Conservation (phyloP, 2,797 vertebrate species). For the Botia kubotai region DNA sequence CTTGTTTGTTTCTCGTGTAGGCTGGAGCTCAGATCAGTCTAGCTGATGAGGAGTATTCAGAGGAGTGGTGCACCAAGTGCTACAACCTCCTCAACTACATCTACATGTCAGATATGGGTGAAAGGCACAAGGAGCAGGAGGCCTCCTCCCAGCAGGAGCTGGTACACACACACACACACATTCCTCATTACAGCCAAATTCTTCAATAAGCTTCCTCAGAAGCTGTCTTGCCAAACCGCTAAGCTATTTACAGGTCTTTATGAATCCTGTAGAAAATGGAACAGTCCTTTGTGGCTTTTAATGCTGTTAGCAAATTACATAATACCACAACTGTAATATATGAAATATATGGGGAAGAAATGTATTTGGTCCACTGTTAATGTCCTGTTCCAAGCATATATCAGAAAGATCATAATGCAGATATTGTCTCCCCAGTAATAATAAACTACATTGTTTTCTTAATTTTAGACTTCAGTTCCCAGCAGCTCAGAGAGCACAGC, state of each 20-base stretch:
- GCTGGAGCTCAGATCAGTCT: conserved; percentile 95
- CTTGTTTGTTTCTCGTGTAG: conserved; percentile 67
- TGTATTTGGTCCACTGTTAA: not conserved
- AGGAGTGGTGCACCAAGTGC: conserved; percentile 87
- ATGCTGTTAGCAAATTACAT: conserved; percentile 10
- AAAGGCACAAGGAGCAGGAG: conserved; percentile 71
- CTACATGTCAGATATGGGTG: conserved; percentile 81
- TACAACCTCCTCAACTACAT: conserved; percentile 91
- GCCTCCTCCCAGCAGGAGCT: conserved; percentile 22
- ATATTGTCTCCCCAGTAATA: not conserved
- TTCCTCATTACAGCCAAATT: conserved; percentile 17
- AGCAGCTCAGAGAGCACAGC: conserved; percentile 76
- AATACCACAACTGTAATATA: not conserved
- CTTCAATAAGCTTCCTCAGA: conserved; percentile 7
- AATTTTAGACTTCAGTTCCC: conserved; percentile 79
- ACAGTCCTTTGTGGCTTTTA: not conserved
- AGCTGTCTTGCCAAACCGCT: not conserved
- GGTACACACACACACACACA: conserved; percentile 41
- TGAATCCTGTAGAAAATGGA: not conserved
- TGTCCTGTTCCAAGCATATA: not conserved
- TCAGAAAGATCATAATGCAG: not conserved
- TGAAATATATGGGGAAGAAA: not conserved
- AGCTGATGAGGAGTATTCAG: conserved; percentile 85
- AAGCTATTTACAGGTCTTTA: not conserved
- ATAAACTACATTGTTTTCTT: not conserved